Conservation (phyloP, 1,140 invertebrate genomes). For the Procambarus clarkii region DNA sequence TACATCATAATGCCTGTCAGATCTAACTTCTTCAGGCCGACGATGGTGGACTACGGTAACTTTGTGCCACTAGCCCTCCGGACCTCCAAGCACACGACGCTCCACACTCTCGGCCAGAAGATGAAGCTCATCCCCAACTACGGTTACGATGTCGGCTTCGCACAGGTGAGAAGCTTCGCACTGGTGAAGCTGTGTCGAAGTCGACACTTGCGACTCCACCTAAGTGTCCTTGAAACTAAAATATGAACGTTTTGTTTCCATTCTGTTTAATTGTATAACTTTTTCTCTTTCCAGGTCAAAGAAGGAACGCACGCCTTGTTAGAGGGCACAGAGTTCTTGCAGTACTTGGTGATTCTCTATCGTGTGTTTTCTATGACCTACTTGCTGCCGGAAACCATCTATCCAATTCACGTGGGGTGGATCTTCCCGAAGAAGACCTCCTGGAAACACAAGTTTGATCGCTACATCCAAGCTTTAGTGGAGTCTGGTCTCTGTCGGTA, state of each 20-base stretch:
- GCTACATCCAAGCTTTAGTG: conserved; percentile 15
- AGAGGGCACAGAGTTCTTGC: conserved; percentile 38
- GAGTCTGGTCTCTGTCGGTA: conserved; percentile 36
- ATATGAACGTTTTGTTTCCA: background rate
- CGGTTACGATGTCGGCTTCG: background rate
- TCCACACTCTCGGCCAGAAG: conserved; percentile 6
- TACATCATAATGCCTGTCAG: background rate
- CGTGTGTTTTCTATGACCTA: conserved; percentile 1
- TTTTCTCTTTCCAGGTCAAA: conserved; percentile 7
- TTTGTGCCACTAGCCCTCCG: conserved; percentile 36
- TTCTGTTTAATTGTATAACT: background rate
- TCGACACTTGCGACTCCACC: no score
- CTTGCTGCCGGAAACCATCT: conserved; percentile 33
- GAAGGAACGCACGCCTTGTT: conserved; percentile 7
- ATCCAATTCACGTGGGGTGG: conserved; percentile 37
- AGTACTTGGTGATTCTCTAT: conserved; percentile 24
- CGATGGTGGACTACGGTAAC: conserved; percentile 49
- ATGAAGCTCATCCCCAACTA: conserved; percentile 1
- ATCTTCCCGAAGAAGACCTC: conserved; percentile 52
- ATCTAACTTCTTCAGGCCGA: background rate
- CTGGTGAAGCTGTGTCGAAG: no score
- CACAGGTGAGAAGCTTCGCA: background rate
- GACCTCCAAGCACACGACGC: conserved; percentile 12
- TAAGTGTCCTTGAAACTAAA: no score
- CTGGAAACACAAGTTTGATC: conserved; percentile 60